Evolutionary conservation across 1,140 invertebrate genomes (phyloP).

Genomic region (Dinoponera quadriceps): DNA sequence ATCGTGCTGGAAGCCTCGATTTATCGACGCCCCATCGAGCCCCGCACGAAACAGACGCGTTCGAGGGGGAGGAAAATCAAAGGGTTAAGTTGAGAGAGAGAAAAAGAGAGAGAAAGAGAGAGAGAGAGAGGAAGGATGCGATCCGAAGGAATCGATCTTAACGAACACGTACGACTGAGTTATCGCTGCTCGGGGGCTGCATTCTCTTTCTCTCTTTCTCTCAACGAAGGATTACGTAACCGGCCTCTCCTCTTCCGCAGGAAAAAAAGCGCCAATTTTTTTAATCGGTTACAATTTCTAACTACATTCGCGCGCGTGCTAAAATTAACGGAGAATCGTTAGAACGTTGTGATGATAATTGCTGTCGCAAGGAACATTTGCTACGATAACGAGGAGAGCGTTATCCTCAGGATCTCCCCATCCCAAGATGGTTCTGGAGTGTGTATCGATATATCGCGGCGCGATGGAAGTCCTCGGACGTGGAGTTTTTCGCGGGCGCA

Average conservation of each 20-base stretch:
- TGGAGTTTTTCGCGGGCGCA: constrained; percentile 62
- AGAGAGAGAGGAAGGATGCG: constrained; percentile 51
- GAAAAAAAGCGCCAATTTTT: background rate
- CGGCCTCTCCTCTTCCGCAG: background rate
- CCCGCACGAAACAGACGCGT: constrained; percentile 9
- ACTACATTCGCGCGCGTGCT: background rate
- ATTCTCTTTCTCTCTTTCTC: background rate
- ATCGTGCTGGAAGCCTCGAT: constrained; percentile 69
- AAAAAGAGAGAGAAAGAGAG: too few relatives aligned
- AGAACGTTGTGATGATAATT: background rate
- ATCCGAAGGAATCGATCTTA: constrained; percentile 22
- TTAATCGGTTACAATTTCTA: constrained; percentile 12
- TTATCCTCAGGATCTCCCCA: background rate
- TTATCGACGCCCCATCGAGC: constrained; percentile 64
- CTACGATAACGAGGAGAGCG: background rate
- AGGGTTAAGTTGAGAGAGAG: constrained; percentile 63
- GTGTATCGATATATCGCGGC: background rate
- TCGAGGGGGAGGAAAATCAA: constrained; percentile 61
- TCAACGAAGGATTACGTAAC: constrained; percentile 7
- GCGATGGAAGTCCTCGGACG: constrained; percentile 6
- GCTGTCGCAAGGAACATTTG: background rate
- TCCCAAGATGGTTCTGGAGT: background rate
- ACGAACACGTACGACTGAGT: constrained; percentile 11
- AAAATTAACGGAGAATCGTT: constrained; percentile 3
- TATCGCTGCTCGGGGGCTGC: constrained; percentile 33